These are phyloP conservation scores for Byasa hedistus DNA, from an alignment of 2,888 invertebrate species.

Conservation along the genomic window DNA sequence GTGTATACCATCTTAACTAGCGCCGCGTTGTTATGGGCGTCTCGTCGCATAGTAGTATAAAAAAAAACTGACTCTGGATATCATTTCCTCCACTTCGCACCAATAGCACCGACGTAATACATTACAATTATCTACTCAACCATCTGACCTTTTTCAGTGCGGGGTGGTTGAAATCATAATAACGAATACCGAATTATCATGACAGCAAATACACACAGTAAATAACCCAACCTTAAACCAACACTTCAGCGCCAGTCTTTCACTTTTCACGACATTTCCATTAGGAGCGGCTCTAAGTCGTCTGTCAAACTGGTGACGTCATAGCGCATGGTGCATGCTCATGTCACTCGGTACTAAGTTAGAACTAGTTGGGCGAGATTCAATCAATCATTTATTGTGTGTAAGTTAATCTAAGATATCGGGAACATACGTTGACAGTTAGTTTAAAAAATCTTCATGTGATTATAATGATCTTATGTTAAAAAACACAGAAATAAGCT, in stretches of 20 bases:
- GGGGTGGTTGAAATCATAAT: neutral
- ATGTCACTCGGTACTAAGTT: conserved; percentile 3
- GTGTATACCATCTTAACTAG: too few species aligned
- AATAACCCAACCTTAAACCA: neutral
- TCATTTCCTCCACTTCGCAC: neutral
- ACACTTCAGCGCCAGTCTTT: neutral
- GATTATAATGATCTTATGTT: too few species aligned
- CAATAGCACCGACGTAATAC: neutral
- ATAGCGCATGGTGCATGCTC: conserved; percentile 2
- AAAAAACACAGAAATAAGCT: too few species aligned
- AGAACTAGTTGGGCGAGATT: conserved; percentile 1
- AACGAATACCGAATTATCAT: neutral
- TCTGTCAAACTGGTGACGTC: neutral
- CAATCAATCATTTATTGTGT: too few species aligned
- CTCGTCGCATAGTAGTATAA: too few species aligned
- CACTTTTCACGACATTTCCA: conserved; percentile 17
- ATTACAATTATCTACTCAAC: neutral
- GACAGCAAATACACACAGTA: neutral
- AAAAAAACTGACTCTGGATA: too few species aligned
- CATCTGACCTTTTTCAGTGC: neutral
- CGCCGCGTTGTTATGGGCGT: too few species aligned
- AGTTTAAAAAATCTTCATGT: too few species aligned
- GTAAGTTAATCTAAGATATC: too few species aligned
- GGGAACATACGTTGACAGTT: too few species aligned
- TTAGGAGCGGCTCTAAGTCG: conserved; percentile 5